Percentiles rank a stretch among this genome's conserved stretches.
Conservation (phyloP, 2,797 vertebrate species). For the Gymnothorax javanicus region DNA sequence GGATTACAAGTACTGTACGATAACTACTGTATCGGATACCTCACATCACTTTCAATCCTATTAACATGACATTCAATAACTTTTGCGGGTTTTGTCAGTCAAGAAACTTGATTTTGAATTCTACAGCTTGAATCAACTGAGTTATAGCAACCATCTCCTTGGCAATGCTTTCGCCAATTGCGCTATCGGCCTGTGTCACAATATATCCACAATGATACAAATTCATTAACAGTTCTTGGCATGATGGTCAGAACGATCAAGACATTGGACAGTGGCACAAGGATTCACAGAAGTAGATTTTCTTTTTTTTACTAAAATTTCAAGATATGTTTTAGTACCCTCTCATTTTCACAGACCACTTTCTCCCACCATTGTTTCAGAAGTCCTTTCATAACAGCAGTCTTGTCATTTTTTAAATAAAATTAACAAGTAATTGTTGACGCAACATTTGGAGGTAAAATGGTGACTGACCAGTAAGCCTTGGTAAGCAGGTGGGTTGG, state of each 20-base stretch:
- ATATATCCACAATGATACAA: not conserved
- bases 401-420: not conserved
- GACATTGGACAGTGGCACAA: not conserved
- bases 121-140: not conserved
- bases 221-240: not conserved
- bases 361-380: not conserved
- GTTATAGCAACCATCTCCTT: no score
- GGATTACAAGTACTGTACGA: no score
- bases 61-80: no score
- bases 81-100: no score
- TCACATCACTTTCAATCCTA: no score
- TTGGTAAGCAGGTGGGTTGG: not conserved
- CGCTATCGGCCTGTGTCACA: no score
- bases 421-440: not conserved
- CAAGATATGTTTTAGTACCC: not conserved
- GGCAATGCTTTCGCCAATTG: no score
- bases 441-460: not conserved
- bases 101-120: no score
- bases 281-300: conserved; percentile 14
- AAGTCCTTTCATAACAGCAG: not conserved
- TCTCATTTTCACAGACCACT: not conserved
- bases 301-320: conserved; percentile 18
- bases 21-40: no score
- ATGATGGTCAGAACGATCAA: not conserved
- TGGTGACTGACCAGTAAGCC: not conserved